Evolutionary conservation across 92 coral and sea anemone species (phyloP).

Genomic region (Zoanthus solanderi): DNA sequence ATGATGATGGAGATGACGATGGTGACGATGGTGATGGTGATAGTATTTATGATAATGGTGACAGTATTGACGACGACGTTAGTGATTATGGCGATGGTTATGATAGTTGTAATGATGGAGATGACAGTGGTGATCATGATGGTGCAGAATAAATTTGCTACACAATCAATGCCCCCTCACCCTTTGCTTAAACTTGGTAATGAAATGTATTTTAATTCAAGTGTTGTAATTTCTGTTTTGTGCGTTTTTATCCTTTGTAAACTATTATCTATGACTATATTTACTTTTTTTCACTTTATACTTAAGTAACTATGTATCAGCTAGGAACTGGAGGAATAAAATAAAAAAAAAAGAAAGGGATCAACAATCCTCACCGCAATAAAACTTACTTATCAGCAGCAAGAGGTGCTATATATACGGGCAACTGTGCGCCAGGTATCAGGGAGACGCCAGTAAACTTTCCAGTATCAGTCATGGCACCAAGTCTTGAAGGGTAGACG

Average conservation of each 20-base stretch:
- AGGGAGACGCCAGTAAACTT: constrained; percentile 75
- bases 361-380: not conserved
- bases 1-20: not conserved
- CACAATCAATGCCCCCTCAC: no score
- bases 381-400: constrained; percentile 91
- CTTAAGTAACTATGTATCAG: no score
- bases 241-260: no score
- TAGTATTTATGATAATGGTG: not conserved
- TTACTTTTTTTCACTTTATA: no score
- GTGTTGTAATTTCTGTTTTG: no score
- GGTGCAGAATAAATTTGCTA: not conserved
- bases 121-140: no score
- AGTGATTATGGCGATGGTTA: not conserved
- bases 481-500: constrained; percentile 82
- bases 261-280: no score
- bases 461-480: constrained; percentile 83
- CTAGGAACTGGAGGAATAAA: no score
- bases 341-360: no score
- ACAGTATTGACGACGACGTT: not conserved
- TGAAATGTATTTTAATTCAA: no score
- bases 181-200: no score
- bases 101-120: not conserved
- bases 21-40: no score
- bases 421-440: constrained; percentile 69
- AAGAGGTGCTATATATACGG: constrained; percentile 84